Evolutionary conservation across 2,113 vertebrate species (phyloP).

Genomic region (Dicrurus megarhynchus): DNA sequence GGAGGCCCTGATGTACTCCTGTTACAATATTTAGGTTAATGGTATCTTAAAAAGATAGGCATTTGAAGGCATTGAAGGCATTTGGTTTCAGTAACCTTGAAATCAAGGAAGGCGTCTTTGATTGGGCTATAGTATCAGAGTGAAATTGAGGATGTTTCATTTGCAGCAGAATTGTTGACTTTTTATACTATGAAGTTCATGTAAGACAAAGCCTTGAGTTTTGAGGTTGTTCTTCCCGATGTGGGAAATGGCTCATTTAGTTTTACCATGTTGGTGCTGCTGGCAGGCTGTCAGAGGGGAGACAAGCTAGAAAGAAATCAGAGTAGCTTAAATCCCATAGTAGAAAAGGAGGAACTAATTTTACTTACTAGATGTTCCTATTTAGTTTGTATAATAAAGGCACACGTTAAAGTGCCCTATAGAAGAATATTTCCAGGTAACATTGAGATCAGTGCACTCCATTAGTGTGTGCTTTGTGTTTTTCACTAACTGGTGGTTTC

Average conservation of each 20-base stretch:
- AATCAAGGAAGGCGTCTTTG: not conserved
- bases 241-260: not conserved
- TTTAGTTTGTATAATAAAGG: not conserved
- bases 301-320: not conserved
- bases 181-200: not conserved
- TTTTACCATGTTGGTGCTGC: not conserved
- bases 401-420: not conserved
- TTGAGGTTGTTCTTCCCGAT: not conserved
- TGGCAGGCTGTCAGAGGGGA: not conserved
- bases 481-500: conserved; percentile 36
- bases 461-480: not conserved
- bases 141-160: not conserved
- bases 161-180: not conserved
- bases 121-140: not conserved
- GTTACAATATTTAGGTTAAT: not conserved
- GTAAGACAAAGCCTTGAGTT: not conserved
- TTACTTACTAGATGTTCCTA: not conserved
- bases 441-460: not conserved
- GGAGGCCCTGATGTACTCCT: not conserved
- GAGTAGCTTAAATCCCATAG: not conserved
- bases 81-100: not conserved
- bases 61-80: not conserved
- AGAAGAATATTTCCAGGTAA: not conserved
- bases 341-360: not conserved
- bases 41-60: not conserved